Percentiles rank a stretch among this genome's conserved stretches.
phyloP scores from a whole-genome alignment of 1,140 invertebrate genomes.

The Psix sp. region DNA sequence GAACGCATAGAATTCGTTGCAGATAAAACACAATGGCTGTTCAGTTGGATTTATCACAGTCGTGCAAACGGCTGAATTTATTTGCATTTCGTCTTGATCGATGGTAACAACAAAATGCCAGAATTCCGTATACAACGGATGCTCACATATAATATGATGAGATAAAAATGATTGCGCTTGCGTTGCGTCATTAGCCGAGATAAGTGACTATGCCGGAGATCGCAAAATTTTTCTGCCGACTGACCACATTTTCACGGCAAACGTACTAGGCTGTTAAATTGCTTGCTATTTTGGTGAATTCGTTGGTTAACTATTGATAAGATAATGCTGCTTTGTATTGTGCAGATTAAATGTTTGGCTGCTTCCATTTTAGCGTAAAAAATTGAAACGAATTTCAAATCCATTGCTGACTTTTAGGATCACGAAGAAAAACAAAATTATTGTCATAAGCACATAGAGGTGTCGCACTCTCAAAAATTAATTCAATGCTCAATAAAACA shows the following conservation, averaged over 20 bases:
- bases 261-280: too few relatives aligned
- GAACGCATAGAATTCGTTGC: slow-evolving; percentile 7
- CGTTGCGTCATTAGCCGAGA: slow-evolving; percentile 17
- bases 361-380: too few relatives aligned
- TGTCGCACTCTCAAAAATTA: slow-evolving; percentile 21
- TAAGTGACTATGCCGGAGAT: slow-evolving; percentile 7
- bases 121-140: neutral
- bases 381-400: slow-evolving; percentile 3
- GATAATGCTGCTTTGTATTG: too few relatives aligned
- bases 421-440: slow-evolving; percentile 5
- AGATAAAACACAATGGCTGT: slow-evolving; percentile 31
- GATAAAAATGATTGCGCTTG: slow-evolving; percentile 9
- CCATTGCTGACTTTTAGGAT: slow-evolving; percentile 15
- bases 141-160: slow-evolving; percentile 4
- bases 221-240: too few relatives aligned
- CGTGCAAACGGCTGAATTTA: slow-evolving; percentile 16
- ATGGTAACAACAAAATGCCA: slow-evolving; percentile 24
- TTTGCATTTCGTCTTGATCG: slow-evolving; percentile 32
- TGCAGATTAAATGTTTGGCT: too few relatives aligned
- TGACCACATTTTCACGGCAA: neutral
- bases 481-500: slow-evolving; percentile 41
- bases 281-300: too few relatives aligned
- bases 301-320: too few relatives aligned
- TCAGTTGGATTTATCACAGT: slow-evolving; percentile 14
- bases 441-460: slow-evolving; percentile 7